phyloP scores from a whole-genome alignment of 2,113 vertebrate genomes.

The Hydrolagus affinis region DNA sequence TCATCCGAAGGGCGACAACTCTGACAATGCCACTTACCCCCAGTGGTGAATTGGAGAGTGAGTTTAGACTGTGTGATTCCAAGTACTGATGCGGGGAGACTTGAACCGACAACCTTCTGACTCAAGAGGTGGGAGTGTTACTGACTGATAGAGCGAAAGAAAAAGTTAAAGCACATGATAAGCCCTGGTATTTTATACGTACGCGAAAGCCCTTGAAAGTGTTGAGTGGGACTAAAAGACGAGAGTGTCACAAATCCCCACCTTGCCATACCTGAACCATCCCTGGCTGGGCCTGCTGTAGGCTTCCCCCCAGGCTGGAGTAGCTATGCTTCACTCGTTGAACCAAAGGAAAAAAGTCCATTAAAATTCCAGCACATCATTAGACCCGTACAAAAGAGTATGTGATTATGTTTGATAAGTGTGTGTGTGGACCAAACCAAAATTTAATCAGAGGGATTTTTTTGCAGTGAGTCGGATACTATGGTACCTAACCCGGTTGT shows the following conservation, averaged over 20 bases:
- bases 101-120: background rate
- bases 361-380: slow-evolving; percentile 16
- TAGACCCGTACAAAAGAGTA: slow-evolving; percentile 15
- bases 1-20: too few species aligned
- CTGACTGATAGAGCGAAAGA: too few species aligned
- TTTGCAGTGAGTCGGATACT: background rate
- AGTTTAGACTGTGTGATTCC: too few species aligned
- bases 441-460: background rate
- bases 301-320: background rate
- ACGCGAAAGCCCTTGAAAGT: background rate
- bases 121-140: too few species aligned
- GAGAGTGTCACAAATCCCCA: background rate
- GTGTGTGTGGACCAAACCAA: background rate
- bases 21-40: too few species aligned
- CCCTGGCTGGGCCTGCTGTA: background rate
- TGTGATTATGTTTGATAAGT: slow-evolving; percentile 25
- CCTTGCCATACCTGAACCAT: background rate
- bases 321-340: background rate
- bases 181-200: too few species aligned
- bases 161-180: background rate
- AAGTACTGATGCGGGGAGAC: background rate
- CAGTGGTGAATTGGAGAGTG: too few species aligned
- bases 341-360: background rate
- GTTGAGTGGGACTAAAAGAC: background rate
- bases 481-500: background rate